Evolutionary conservation across 2,888 invertebrate genomes (phyloP).

Genomic region (Pseudococcus jackbeardsleyi): DNA sequence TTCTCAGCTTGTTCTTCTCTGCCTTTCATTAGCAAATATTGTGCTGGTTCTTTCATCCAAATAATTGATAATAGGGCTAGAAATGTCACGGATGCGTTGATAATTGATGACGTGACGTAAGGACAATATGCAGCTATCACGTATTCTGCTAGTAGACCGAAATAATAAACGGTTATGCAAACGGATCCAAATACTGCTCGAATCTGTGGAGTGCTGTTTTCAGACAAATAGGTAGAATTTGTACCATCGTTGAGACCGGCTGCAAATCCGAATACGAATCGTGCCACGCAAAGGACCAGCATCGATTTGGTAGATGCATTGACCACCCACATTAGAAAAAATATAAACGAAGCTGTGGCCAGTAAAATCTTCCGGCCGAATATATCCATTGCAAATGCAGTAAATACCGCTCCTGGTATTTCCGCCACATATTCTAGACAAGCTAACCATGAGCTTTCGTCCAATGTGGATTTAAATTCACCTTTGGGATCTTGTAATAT

Average conservation of each 20-base stretch:
- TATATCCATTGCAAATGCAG: neutral
- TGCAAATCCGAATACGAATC: conserved; percentile 67
- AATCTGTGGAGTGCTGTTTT: conserved; percentile 66
- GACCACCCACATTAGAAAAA: conserved; percentile 28
- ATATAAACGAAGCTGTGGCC: neutral
- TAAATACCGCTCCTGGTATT: neutral
- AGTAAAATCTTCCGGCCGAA: conserved; percentile 36
- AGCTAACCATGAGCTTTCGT: conserved; percentile 45
- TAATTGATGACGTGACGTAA: conserved; percentile 64
- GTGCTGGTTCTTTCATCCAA: conserved; percentile 67
- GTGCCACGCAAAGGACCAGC: conserved; percentile 64
- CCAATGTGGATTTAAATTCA: neutral
- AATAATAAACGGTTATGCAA: conserved; percentile 67
- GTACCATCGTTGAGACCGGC: conserved; percentile 67
- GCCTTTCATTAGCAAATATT: conserved; percentile 66
- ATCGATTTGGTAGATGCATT: neutral
- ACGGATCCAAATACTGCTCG: conserved; percentile 67
- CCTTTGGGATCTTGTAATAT: neutral
- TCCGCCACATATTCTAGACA: neutral
- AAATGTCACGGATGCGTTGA: conserved; percentile 66
- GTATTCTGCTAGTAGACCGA: conserved; percentile 67
- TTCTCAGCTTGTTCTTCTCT: neutral
- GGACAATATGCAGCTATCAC: conserved; percentile 66
- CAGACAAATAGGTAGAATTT: conserved; percentile 67
- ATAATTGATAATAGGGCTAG: conserved; percentile 64